Base-by-base conservation (phyloP, 2,888 invertebrate genomes). In the Tipula lateralis region DNA sequence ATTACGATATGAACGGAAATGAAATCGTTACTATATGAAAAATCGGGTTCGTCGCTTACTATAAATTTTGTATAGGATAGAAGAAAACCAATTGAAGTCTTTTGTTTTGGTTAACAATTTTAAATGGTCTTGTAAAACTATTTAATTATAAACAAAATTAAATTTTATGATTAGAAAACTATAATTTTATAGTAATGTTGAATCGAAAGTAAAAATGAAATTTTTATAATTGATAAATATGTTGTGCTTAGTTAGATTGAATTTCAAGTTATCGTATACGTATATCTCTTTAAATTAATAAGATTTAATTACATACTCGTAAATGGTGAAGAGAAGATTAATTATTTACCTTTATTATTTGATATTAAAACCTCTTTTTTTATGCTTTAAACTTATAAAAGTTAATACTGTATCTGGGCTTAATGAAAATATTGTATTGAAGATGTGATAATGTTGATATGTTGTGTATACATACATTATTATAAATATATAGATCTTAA, bases 121-220 rank as follows among this genome's bases (percentile, higher is more conserved):
- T 16, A 34, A 34, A 34, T 34, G 12, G 6, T 36, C 9, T 36
- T 36, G 36, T 7, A 7, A 36, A 36, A n/a, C n/a, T n/a, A n/a
- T n/a, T n/a, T n/a, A n/a, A 16, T 50, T 16, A 16, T 3, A 39
- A 13, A 39, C 3, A 39, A 39, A 1, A 39, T 39, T 3, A 12
- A 39, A 32, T 32, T 6, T 44, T 44, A 44, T 44, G 7, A 44
- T 16, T 44, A 44, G 66, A 66, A 66, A 66, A 66, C 66, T 19
- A 66, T 66, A 6, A 66, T 66, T 66, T 24, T 24, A 9, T 66
- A 5, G 6, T 16, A 16, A 16, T 44, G n/a, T 66, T 12, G 66
- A 66, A 66, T 66, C 24, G 66, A 66, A 66, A 66, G 66, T 66
- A 66, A 66, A 66, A 66, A 66, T 66, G 66, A 66, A 66, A 66